Conservation (phyloP, 2,797 vertebrate species). For the Mormyrus proboscirostris region DNA sequence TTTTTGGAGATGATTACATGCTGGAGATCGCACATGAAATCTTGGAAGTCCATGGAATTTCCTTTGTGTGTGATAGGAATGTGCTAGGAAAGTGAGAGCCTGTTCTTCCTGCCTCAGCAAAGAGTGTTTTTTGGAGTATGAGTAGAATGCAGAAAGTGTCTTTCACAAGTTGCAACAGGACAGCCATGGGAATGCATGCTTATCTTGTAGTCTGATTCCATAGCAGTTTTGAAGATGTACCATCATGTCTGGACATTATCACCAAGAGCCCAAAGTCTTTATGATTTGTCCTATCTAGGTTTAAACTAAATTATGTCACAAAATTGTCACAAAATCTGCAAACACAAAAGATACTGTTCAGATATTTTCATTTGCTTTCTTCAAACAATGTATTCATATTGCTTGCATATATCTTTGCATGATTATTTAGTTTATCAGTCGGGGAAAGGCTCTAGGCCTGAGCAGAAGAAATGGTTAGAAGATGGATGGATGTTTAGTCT, state of each 20-base stretch:
- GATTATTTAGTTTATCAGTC: not conserved
- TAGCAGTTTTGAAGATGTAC: not conserved
- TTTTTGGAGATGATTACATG: not conserved
- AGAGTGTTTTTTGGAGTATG: not conserved
- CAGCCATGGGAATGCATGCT: not conserved
- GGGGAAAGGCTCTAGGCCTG: not conserved
- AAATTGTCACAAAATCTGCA: not conserved
- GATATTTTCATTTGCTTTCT: not conserved
- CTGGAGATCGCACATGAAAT: not conserved
- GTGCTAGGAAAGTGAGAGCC: not conserved
- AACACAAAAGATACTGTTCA: not conserved
- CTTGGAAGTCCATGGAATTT: not conserved
- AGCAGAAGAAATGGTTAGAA: not conserved
- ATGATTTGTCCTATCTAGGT: not conserved
- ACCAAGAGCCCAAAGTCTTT: not conserved
- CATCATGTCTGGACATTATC: not conserved
- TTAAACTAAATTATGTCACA: not conserved
- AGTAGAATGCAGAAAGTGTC: not conserved
- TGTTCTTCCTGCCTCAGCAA: not conserved
- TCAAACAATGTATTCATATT: not conserved
- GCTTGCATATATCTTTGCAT: not conserved
- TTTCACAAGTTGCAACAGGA: constrained; percentile 12
- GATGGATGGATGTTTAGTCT: not conserved
- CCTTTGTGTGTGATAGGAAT: not conserved
- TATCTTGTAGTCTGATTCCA: not conserved